Evolutionary conservation across 2,888 invertebrate species (phyloP), one percentile per base, ranked within the genome.

Genomic region (Campaea margaritaria): DNA sequence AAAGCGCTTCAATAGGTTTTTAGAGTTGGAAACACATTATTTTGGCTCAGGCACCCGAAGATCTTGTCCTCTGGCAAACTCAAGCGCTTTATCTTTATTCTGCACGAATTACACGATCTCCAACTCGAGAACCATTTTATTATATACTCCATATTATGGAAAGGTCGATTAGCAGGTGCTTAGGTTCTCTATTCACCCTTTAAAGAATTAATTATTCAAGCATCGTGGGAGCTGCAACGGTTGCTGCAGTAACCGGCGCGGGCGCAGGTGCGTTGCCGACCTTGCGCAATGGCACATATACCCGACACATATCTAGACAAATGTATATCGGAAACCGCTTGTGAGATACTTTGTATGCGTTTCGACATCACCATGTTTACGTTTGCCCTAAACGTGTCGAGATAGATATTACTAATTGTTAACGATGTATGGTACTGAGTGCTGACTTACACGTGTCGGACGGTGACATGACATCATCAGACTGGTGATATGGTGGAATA

Each of bases 241-340:
- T 79, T 81, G 31, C 31, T 31, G 78, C 85, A 83, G 80, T 74
- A 79, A 67, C 81, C 78, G 80, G 75, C 80, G 85, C 89, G 87
- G 80, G 75, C 80, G 85, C 89, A 87, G 86, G 86, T 87, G 88
- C 81, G 82, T 77, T 72, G 76, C 75, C 85, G 86, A 89, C 90
- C 89, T 91, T 91, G 89, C 87, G 87, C 84, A 89, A 89, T 88
- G 87, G 79, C 87, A 87, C 81, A 82, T 82, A 75, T 72, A 75
- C 75, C 67, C 71, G 69, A 72, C 68, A 82, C 78, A 78, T 82
- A 82, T 85, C 83, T 83, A 79, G 73, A 85, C 85, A 79, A 83
- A 85, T 83, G 78, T 84, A 74, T 84, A 87, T 86, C 85, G 81
- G 86, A 87, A 85, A 85, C 82, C 76, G 81, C 85, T 87, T 85